These are phyloP conservation scores for Beaufortia kweichowensis DNA, from an alignment of 2,113 vertebrate genomes.

Conservation along the genomic window DNA sequence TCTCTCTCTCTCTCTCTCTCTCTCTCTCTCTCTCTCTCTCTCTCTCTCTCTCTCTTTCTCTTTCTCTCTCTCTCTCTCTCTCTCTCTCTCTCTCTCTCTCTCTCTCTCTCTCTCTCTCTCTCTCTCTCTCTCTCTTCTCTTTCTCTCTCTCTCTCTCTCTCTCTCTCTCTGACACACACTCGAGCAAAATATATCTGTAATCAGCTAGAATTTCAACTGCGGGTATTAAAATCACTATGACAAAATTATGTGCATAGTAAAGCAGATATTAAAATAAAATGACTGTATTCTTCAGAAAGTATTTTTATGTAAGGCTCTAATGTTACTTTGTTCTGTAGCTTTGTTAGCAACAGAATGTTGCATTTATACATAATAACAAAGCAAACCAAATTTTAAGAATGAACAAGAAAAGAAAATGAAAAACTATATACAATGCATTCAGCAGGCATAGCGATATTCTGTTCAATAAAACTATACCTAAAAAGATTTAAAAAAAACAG, in stretches of 20 bases:
- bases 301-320: no score
- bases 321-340: no score
- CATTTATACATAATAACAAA: no score
- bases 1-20: not conserved
- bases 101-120: not conserved
- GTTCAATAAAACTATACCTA: no score
- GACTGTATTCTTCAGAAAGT: not conserved
- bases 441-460: no score
- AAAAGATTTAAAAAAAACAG: no score
- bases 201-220: conserved; percentile 1
- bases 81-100: not conserved
- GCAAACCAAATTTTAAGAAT: no score
- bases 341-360: no score
- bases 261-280: not conserved
- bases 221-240: no score
- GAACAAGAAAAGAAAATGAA: no score
- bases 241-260: not conserved
- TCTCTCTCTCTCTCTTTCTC: not conserved
- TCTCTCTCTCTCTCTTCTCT: not conserved
- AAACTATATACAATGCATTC: no score
- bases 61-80: not conserved
- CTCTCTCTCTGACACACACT: not conserved
- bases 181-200: not conserved
- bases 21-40: not conserved
- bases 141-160: not conserved